A percentile compares a stretch with the other conserved stretches of the same genome.
Conservation (phyloP, 64 coral and sea anemone species). For the Dendrophyllia cribrosa region DNA sequence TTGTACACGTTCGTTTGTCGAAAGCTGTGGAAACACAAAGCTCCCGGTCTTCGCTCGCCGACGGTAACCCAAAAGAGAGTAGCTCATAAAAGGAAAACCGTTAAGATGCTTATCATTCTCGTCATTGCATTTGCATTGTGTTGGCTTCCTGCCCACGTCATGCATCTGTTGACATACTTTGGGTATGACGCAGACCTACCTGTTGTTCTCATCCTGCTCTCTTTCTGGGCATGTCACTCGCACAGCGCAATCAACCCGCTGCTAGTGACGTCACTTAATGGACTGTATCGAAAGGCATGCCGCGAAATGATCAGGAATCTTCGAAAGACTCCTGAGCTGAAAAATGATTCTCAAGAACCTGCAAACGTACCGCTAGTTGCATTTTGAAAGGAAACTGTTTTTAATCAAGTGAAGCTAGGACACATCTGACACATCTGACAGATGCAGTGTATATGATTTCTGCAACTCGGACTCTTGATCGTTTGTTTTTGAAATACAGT, state of each 20-base stretch:
- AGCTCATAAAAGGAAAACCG: conserved; percentile 37
- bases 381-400: not conserved
- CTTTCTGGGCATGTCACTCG: conserved; percentile 70
- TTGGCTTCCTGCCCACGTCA: conserved; percentile 79
- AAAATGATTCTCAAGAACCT: not conserved
- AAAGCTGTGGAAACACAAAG: conserved; percentile 76
- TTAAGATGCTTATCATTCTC: conserved; percentile 79
- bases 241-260: conserved; percentile 80
- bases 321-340: not conserved
- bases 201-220: not conserved
- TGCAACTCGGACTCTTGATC: no score
- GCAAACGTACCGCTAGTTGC: not conserved
- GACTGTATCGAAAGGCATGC: conserved; percentile 14
- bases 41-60: conserved; percentile 43
- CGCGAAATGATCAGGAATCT: not conserved
- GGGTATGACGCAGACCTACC: not conserved
- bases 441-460: no score
- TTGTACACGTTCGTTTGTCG: conserved; percentile 65
- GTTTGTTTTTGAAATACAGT: no score
- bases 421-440: no score
- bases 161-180: conserved; percentile 57
- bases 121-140: conserved; percentile 73
- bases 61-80: conserved; percentile 15
- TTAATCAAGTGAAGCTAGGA: no score
- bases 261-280: conserved; percentile 23